These are phyloP conservation scores for Hyperopisus bebe DNA, from an alignment of 2,113 vertebrate genomes.

Conservation along the genomic window DNA sequence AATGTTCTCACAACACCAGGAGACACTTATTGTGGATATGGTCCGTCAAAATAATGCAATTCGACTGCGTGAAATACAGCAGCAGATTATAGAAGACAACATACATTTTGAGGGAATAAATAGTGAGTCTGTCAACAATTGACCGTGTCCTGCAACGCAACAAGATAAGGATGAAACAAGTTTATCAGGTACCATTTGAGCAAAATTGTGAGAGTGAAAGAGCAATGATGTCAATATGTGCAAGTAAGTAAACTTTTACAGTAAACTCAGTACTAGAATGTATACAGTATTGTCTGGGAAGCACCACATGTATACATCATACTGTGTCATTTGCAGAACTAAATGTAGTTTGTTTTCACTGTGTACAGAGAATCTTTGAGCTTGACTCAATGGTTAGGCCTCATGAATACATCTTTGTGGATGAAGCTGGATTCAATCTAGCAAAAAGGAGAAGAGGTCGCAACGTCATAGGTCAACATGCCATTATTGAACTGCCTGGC, in stretches of 20 bases:
- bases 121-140: conserved; percentile 20
- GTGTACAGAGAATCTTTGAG: conserved; percentile 23
- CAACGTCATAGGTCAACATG: conserved; percentile 14
- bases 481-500: not conserved
- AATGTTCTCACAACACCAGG: conserved; percentile 10
- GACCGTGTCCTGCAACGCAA: conserved; percentile 7
- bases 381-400: conserved; percentile 19
- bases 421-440: conserved; percentile 18
- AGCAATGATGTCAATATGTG: conserved; percentile 18
- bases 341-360: conserved; percentile 23
- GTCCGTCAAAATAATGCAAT: conserved; percentile 26
- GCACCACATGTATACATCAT: conserved; percentile 23
- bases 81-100: conserved; percentile 8
- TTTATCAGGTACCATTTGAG: conserved; percentile 16
- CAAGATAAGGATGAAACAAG: conserved; percentile 24
- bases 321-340: conserved; percentile 9
- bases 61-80: conserved; percentile 23
- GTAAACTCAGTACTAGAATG: conserved; percentile 18
- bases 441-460: conserved; percentile 1
- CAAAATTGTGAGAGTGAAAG: conserved; percentile 18
- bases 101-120: conserved; percentile 20
- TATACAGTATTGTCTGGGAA: not conserved
- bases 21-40: conserved; percentile 21
- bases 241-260: conserved; percentile 28
- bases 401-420: conserved; percentile 14